These are phyloP conservation scores for Pollicipes pollicipes DNA, from an alignment of 1,140 invertebrate genomes.

Conservation along the genomic window DNA sequence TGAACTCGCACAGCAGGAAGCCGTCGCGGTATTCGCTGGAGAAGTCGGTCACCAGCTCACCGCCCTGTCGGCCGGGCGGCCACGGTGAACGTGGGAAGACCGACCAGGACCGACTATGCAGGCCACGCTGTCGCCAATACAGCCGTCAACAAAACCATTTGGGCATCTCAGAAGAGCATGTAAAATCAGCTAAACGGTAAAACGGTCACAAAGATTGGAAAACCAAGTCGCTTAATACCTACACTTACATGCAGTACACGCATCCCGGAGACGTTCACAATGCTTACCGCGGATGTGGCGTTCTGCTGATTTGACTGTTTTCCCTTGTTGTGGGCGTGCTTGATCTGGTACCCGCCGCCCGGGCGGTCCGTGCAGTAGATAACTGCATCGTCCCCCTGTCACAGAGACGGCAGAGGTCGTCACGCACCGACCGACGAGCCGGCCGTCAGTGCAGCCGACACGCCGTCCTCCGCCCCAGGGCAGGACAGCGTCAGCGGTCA, in stretches of 20 bases:
- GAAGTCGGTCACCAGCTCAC: slow-evolving; percentile 40
- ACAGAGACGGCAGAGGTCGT: too few species aligned
- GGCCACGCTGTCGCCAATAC: too few species aligned
- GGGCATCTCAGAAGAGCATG: too few species aligned
- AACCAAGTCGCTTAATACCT: too few species aligned
- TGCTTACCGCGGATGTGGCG: slow-evolving; percentile 5
- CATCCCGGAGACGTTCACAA: not conserved
- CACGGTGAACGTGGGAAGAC: not conserved
- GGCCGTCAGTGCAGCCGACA: too few species aligned
- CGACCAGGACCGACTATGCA: not conserved
- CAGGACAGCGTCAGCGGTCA: too few species aligned
- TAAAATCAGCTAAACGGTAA: too few species aligned
- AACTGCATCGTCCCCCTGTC: slow-evolving; percentile 56
- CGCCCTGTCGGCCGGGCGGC: slow-evolving; percentile 16
- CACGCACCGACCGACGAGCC: too few species aligned
- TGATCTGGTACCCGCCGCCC: slow-evolving; percentile 38
- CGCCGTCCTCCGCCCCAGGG: too few species aligned
- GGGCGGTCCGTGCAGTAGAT: slow-evolving; percentile 53
- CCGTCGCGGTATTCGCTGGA: slow-evolving; percentile 45
- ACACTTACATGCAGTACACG: too few species aligned
- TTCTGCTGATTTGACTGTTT: not conserved
- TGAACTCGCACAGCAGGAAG: slow-evolving; percentile 47
- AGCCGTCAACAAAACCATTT: too few species aligned
- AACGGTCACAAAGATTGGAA: too few species aligned
- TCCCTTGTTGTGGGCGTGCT: slow-evolving; percentile 42